Evolutionary conservation across 1,140 invertebrate species (phyloP).

Genomic region (Sarcophaga bullata): DNA sequence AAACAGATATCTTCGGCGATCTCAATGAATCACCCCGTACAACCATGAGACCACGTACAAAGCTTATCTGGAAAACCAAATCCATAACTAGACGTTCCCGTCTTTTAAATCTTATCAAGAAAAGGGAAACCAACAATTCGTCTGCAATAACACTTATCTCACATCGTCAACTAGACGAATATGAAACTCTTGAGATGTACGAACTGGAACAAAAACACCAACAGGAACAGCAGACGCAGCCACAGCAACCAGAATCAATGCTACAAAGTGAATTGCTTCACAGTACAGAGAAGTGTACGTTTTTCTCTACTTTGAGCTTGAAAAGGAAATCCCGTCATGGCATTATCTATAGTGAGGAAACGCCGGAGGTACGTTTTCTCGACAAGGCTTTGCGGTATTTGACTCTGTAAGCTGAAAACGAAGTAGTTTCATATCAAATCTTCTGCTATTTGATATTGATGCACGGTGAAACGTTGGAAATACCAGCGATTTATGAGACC

Average conservation of each 20-base stretch:
- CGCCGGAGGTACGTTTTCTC: constrained; percentile 54
- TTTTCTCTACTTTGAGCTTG: background rate
- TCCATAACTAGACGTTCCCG: constrained; percentile 50
- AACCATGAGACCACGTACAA: constrained; percentile 50
- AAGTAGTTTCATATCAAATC: background rate
- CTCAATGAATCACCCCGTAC: constrained; percentile 17
- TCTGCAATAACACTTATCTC: background rate
- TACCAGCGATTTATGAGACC: too few relatives aligned
- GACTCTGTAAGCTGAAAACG: constrained; percentile 50
- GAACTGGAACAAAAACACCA: constrained; percentile 29
- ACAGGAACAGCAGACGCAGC: constrained; percentile 23
- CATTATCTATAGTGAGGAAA: constrained; percentile 44
- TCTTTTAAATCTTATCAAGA: constrained; percentile 55
- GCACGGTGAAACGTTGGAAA: background rate
- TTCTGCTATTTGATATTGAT: background rate
- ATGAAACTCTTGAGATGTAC: constrained; percentile 22
- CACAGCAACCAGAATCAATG: background rate
- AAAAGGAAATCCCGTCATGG: constrained; percentile 44
- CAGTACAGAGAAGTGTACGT: background rate
- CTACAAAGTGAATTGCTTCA: constrained; percentile 39
- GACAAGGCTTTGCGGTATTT: constrained; percentile 59
- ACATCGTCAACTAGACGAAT: constrained; percentile 24
- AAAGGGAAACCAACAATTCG: constrained; percentile 49
- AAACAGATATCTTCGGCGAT: background rate
- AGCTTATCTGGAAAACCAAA: constrained; percentile 45